Conservation (phyloP, 1,140 invertebrate genomes). For the Meloidogyne floridensis region DNA sequence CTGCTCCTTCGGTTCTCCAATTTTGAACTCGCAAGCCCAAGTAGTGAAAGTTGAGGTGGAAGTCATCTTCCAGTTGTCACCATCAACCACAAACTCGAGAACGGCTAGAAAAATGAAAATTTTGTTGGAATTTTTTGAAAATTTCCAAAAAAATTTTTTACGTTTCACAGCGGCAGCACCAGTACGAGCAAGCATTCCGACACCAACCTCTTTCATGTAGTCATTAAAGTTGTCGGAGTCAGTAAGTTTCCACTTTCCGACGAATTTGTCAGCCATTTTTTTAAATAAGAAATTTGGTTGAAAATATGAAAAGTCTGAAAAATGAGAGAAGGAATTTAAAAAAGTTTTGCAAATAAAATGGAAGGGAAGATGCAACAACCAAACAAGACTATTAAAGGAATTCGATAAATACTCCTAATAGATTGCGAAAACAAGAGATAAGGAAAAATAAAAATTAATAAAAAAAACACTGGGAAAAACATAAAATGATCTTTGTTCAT, state of each 20-base stretch:
- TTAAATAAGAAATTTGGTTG: too few species aligned
- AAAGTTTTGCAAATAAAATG: too few species aligned
- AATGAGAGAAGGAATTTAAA: too few species aligned
- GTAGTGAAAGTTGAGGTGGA: conserved; percentile 39
- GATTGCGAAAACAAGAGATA: too few species aligned
- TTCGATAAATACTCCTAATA: too few species aligned
- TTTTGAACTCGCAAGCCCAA: conserved; percentile 32
- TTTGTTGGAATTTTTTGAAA: too few species aligned
- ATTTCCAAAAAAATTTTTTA: background rate
- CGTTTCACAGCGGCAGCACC: background rate
- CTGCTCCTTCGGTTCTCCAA: conserved; percentile 40
- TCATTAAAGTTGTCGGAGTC: conserved; percentile 40
- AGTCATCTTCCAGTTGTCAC: conserved; percentile 39
- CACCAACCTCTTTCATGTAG: conserved; percentile 35
- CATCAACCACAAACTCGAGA: conserved; percentile 30
- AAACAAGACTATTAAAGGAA: too few species aligned
- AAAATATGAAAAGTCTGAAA: too few species aligned
- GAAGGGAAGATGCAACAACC: too few species aligned
- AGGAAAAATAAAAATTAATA: too few species aligned
- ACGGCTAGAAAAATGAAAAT: conserved; percentile 27
- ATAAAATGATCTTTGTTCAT: too few species aligned
- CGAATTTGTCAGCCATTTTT: conserved; percentile 29
- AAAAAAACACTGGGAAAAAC: too few species aligned
- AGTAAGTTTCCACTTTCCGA: conserved; percentile 35
- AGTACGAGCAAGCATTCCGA: conserved; percentile 36